Evolutionary conservation across 2,888 invertebrate species (phyloP), one percentile per base, ranked within the genome.

Genomic region (Spodoptera exigua): DNA sequence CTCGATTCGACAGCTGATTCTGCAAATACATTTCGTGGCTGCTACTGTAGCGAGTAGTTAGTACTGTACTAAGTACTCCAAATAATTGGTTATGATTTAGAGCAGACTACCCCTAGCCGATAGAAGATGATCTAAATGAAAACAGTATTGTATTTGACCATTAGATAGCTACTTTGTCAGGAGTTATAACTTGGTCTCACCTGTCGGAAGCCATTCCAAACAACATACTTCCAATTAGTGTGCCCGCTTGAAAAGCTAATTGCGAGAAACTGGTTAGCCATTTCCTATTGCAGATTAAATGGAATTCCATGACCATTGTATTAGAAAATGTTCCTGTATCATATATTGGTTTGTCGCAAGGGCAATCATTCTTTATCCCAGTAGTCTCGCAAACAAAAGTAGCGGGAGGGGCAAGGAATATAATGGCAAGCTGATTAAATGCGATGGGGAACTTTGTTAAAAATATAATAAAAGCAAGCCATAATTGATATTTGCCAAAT

Each of bases 191-290:
- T 40, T 43, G n/a, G 52, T 95, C 87, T 93, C 90, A 97, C 97
- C 95, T 96, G 89, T 97, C 97, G 1, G 97, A 95, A 46, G 96
- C 90, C 86, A 95, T 95, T 79, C 97, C 97, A 86, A 97, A 97
- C 5, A 95, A 48, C 48, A 97, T 93, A 81, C 96, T 97, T 36
- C 97, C 97, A 37, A 96, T 74, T 76, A 97, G 90, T 40, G 97
- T 95, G 32, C 97, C 97, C 58, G 96, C 84, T 96, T 97, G 97
- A 60, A 97, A 96, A 56, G 96, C 85, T 5, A 96, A 96, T 87
- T 97, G 97, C 0, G 96, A 95, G 14, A 97, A 89, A 79, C 96
- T 96, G 1, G 95, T 94, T 65, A 96, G 85, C 87, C 96, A 95
- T 45, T 93, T 92, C 39, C 89, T 94, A 1, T 95, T 94, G 84